Base-by-base conservation (phyloP, 2,797 vertebrate genomes). In the Acropternis orthonyx region DNA sequence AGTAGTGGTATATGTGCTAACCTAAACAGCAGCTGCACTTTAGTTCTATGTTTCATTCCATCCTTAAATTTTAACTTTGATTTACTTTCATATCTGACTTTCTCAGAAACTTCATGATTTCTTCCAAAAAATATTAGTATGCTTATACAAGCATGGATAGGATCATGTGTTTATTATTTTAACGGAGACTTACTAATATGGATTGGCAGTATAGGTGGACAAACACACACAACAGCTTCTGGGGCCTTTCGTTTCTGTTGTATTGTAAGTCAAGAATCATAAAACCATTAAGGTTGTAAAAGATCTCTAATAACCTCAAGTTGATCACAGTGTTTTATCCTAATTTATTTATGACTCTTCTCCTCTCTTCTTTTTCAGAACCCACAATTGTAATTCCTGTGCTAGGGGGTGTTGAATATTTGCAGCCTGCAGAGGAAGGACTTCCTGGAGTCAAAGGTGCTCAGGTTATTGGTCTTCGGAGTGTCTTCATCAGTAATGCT, bases 201-300 rank as follows among this genome's bases (percentile, higher is more conserved):
- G 12, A 30, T 23, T 0, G 4, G 10, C 15, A 61, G 5, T 37
- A 52, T 22, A 54, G 6, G 6, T n/a, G 9, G 4, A 12, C 15
- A 82, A 81, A 79, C 4, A 22, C 8, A 16, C 6, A 13, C 12
- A 63, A 23, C 18, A 44, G 0, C 17, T 67, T 67, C 28, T 56
- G 9, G 8, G 5, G 13, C 1, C 28, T 67, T 41, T 49, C 9
- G 71, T 37, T 88, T 61, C 49, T 48, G 6, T 26, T 80, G 18
- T 12, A 39, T 13, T 6, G 7, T 20, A 77, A 23, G 6, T 68
- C 41, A 83, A 39, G 24, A 37, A 51, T 56, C 49, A 66, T 16
- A 78, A 84, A 72, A 46, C 4, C 3, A 12, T 46, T 48, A 48
- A 54, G 0, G 0, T 48, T 59, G 7, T 9, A 48, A 48, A 66